Percentiles rank a stretch among this genome's conserved stretches.
Conservation (phyloP, 2,888 invertebrate species). For the Rhingia rostrata region DNA sequence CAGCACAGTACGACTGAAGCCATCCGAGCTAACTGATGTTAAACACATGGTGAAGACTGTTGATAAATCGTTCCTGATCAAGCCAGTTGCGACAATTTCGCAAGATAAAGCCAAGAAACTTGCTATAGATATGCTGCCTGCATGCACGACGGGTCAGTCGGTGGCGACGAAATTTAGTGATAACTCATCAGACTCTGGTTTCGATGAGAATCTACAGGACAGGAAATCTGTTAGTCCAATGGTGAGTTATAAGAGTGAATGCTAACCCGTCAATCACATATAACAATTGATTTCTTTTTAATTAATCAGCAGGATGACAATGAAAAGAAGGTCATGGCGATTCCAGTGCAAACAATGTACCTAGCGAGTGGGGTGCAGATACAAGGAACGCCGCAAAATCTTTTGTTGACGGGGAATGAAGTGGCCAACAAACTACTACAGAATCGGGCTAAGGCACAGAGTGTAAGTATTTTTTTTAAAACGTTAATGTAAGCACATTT, state of each 20-base stretch:
- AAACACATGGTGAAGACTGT: constrained; percentile 75
- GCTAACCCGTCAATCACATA: neutral
- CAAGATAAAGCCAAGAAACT: constrained; percentile 57
- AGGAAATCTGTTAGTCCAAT: constrained; percentile 81
- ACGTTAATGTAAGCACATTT: no score
- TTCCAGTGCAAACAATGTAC: constrained; percentile 79
- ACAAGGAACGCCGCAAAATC: constrained; percentile 78
- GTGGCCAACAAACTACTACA: constrained; percentile 79
- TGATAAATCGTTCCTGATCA: constrained; percentile 75
- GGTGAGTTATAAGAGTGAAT: constrained; percentile 75
- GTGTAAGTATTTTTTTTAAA: constrained; percentile 46
- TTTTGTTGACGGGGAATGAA: constrained; percentile 80
- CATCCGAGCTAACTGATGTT: constrained; percentile 75
- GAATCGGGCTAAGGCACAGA: constrained; percentile 76
- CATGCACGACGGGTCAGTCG: constrained; percentile 77
- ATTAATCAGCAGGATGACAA: constrained; percentile 78
- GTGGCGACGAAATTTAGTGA: constrained; percentile 84
- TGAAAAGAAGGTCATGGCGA: constrained; percentile 78
- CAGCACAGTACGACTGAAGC: constrained; percentile 75
- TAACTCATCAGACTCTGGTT: constrained; percentile 89
- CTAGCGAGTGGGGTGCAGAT: constrained; percentile 80
- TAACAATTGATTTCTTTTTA: constrained; percentile 2
- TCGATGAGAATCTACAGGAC: constrained; percentile 85
- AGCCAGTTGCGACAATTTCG: constrained; percentile 42
- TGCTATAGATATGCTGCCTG: constrained; percentile 67